These are phyloP conservation scores for Gambusia affinis DNA, from an alignment of 2,113 vertebrate genomes.

Conservation along the genomic window DNA sequence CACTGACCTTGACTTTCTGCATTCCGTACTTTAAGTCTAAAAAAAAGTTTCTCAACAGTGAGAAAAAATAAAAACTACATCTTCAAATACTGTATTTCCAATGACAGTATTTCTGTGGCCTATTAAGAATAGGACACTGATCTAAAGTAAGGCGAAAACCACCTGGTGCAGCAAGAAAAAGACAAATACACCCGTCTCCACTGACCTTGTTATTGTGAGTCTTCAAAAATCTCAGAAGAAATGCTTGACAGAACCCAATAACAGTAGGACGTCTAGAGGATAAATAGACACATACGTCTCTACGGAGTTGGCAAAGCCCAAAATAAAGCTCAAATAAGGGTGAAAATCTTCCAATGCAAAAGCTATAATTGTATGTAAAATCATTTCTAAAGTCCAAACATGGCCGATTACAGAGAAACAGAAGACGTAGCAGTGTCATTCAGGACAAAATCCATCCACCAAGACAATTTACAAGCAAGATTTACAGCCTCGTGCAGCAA, in stretches of 20 bases:
- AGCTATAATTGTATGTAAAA: not conserved
- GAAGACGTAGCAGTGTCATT: not conserved
- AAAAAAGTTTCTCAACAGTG: not conserved
- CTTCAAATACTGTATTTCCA: not conserved
- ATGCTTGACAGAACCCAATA: not conserved
- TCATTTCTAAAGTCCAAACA: not conserved
- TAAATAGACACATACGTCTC: not conserved
- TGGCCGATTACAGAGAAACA: not conserved
- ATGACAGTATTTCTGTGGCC: too few species aligned
- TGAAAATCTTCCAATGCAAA: not conserved
- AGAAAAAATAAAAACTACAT: not conserved
- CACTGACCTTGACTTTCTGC: too few species aligned
- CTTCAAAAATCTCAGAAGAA: not conserved
- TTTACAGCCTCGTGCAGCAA: not conserved
- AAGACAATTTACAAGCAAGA: not conserved
- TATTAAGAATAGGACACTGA: too few species aligned
- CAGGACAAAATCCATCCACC: not conserved
- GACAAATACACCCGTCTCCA: not conserved
- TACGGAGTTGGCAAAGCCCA: not conserved
- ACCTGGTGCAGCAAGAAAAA: not conserved
- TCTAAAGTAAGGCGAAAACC: too few species aligned
- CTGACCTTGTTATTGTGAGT: not conserved
- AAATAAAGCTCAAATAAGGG: conserved; percentile 6
- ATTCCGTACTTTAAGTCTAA: too few species aligned
- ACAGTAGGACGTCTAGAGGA: conserved; percentile 1